phyloP scores from a whole-genome alignment of 2,797 vertebrate species.

The Chiroxiphia lanceolata region DNA sequence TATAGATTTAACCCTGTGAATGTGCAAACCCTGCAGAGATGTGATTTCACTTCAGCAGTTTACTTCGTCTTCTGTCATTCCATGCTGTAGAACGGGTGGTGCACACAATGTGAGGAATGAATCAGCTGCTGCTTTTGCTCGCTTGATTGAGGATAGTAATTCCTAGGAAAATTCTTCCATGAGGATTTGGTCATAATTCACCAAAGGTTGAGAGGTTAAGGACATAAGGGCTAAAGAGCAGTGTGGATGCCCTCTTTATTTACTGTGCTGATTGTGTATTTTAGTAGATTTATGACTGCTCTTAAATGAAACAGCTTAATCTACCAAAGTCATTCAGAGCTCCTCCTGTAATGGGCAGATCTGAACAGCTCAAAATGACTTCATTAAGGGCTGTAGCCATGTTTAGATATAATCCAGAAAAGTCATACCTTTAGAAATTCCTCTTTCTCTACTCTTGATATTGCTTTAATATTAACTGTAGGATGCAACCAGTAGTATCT shows the following conservation, averaged over 20 bases:
- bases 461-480: not conserved
- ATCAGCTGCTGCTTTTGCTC: constrained; percentile 2
- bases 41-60: constrained; percentile 30
- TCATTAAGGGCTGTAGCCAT: not conserved
- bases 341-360: not conserved
- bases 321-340: not conserved
- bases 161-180: not conserved
- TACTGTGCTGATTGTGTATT: not conserved
- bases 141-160: not conserved
- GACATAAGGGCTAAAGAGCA: not conserved
- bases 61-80: constrained; percentile 14
- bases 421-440: not conserved
- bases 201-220: not conserved
- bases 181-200: not conserved
- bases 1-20: constrained; percentile 33
- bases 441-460: not conserved
- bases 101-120: not conserved
- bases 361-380: not conserved
- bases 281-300: not conserved
- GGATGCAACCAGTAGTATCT: not conserved
- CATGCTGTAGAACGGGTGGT: not conserved
- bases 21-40: constrained; percentile 1
- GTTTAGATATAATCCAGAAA: not conserved
- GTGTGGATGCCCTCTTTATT: not conserved
- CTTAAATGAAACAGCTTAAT: not conserved